Percentiles rank a stretch among this genome's conserved stretches.
These are phyloP conservation scores for Ornithorhynchus anatinus DNA, from an alignment of 2,113 vertebrate genomes.

Conservation along the genomic window DNA sequence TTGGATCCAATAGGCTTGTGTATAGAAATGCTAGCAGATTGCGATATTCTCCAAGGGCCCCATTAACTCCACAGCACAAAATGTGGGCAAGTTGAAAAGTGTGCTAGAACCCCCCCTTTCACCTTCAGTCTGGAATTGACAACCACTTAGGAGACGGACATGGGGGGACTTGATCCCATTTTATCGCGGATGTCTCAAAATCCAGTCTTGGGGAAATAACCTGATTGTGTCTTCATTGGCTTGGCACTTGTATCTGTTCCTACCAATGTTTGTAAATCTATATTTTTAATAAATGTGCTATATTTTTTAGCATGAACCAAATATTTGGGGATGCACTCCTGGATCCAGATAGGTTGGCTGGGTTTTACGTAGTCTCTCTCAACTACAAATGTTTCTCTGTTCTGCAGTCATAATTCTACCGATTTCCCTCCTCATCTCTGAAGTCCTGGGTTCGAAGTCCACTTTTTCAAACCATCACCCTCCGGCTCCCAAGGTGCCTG, in stretches of 20 bases:
- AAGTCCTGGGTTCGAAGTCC: background rate
- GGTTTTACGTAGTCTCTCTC: constrained; percentile 50
- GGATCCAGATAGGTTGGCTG: constrained; percentile 53
- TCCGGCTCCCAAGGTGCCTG: constrained; percentile 23
- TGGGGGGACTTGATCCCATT: too few species aligned
- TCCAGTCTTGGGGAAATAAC: constrained; percentile 58
- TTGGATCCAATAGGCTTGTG: accelerated
- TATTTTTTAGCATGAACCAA: constrained; percentile 83
- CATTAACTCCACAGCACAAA: constrained; percentile 45
- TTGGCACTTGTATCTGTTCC: constrained; percentile 70
- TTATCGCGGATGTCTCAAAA: constrained; percentile 53
- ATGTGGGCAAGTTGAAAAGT: too few species aligned
- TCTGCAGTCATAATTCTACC: background rate
- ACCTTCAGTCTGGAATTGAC: too few species aligned
- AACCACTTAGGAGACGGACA: too few species aligned
- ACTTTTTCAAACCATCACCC: background rate
- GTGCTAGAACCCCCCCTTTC: too few species aligned
- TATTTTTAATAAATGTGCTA: constrained; percentile 86
- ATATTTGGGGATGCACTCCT: constrained; percentile 57
- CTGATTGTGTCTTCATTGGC: constrained; percentile 63
- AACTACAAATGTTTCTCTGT: constrained; percentile 33
- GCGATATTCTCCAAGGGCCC: background rate
- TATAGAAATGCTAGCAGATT: background rate
- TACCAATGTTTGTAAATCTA: constrained; percentile 79
- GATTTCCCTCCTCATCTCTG: background rate